phyloP scores from a whole-genome alignment of 2,888 invertebrate species.

The Cerceris ruficornis region DNA sequence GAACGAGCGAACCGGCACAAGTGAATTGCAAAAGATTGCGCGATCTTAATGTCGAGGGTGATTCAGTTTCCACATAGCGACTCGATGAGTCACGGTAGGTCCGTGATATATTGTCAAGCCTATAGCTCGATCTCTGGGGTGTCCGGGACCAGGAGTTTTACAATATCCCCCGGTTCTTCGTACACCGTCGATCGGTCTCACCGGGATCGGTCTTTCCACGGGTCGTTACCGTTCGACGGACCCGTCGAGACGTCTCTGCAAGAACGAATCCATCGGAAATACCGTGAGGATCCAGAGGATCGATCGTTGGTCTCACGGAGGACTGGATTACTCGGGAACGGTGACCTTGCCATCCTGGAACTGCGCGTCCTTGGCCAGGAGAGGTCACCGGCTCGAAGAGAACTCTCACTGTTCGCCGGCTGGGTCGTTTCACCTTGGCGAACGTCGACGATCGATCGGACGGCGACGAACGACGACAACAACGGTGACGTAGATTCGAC shows the following conservation, averaged over 20 bases:
- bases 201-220: background rate
- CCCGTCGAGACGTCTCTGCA: too few relatives aligned
- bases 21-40: slow-evolving; percentile 53
- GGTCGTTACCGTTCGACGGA: background rate
- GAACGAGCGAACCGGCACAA: slow-evolving; percentile 7
- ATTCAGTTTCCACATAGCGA: slow-evolving; percentile 61
- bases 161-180: background rate
- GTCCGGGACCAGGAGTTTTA: slow-evolving; percentile 40
- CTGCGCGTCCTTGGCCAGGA: slow-evolving; percentile 48
- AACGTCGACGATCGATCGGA: slow-evolving; percentile 57
- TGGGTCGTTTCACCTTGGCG: slow-evolving; percentile 50
- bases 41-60: slow-evolving; percentile 52
- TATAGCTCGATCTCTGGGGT: slow-evolving; percentile 38
- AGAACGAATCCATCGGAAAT: too few relatives aligned
- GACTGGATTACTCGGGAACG: slow-evolving; percentile 50
- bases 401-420: slow-evolving; percentile 42
- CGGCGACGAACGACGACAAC: slow-evolving; percentile 4
- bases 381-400: slow-evolving; percentile 52
- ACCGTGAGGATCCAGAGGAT: too few relatives aligned
- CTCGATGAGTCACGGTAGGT: slow-evolving; percentile 57
- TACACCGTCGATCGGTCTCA: background rate
- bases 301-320: slow-evolving; percentile 37
- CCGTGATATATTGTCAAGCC: slow-evolving; percentile 49
- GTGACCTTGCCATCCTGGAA: slow-evolving; percentile 47
- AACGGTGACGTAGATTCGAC: slow-evolving; percentile 1